Percentiles rank a stretch among this genome's conserved stretches.
phyloP scores from a whole-genome alignment of 2,888 invertebrate genomes.

The Salticus scenicus region DNA sequence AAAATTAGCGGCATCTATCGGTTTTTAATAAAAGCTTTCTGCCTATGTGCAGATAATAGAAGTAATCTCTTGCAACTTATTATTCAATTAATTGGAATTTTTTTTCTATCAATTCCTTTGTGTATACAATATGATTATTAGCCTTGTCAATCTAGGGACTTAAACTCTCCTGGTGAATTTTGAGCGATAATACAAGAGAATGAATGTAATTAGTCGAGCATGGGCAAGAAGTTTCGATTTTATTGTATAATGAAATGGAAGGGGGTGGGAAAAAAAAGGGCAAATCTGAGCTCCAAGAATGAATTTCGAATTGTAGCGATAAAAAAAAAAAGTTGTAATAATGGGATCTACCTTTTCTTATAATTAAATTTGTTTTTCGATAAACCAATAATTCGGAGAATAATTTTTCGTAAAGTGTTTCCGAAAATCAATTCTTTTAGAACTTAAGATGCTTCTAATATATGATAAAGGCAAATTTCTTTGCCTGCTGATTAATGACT shows the following conservation, averaged over 20 bases:
- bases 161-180: slow-evolving; percentile 13
- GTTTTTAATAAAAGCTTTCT: slow-evolving; percentile 70
- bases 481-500: slow-evolving; percentile 36
- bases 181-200: slow-evolving; percentile 55
- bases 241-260: slow-evolving; percentile 7
- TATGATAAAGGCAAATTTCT: slow-evolving; percentile 29
- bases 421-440: slow-evolving; percentile 36
- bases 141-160: slow-evolving; percentile 55
- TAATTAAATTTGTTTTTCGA: slow-evolving; percentile 70
- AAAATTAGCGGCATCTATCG: slow-evolving; percentile 69
- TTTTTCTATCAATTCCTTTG: slow-evolving; percentile 36
- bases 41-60: slow-evolving; percentile 59
- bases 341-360: slow-evolving; percentile 35
- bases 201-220: slow-evolving; percentile 52
- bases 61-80: slow-evolving; percentile 62
- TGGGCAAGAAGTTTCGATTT: slow-evolving; percentile 53
- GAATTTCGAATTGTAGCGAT: slow-evolving; percentile 30
- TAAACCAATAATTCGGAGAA: slow-evolving; percentile 59
- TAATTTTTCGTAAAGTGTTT: slow-evolving; percentile 45
- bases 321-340: slow-evolving; percentile 34
- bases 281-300: slow-evolving; percentile 18
- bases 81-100: slow-evolving; percentile 68
- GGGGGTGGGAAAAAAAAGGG: slow-evolving; percentile 5
- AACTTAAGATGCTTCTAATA: slow-evolving; percentile 19
- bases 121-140: slow-evolving; percentile 64